These are phyloP conservation scores for Diploptera punctata DNA, from an alignment of 2,888 invertebrate species.

Conservation along the genomic window DNA sequence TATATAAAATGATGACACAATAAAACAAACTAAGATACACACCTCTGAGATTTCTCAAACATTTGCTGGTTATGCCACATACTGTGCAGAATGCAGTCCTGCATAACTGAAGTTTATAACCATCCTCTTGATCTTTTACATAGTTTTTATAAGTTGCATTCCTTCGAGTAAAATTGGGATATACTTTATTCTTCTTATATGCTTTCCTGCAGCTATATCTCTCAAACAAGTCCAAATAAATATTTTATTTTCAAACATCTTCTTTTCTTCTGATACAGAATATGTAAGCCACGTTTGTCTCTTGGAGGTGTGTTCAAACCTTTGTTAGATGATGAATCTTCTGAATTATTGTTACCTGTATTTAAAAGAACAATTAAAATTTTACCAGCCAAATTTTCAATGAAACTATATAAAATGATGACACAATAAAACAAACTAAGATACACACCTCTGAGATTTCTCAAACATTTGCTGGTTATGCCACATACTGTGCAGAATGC, in stretches of 20 bases:
- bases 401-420: too few relatives aligned
- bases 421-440: neutral
- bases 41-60: neutral
- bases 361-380: neutral
- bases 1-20: too few relatives aligned
- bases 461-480: neutral
- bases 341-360: neutral
- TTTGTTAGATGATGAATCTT: neutral
- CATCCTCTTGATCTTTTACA: too few relatives aligned
- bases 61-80: too few relatives aligned
- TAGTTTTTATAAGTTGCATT: too few relatives aligned
- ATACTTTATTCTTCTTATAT: too few relatives aligned
- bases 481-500: too few relatives aligned
- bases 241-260: neutral
- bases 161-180: too few relatives aligned
- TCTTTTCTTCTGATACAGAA: neutral
- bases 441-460: neutral
- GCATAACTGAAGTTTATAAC: too few relatives aligned
- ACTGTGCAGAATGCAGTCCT: neutral
- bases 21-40: neutral
- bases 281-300: neutral
- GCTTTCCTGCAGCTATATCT: too few relatives aligned
- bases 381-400: neutral
- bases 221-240: too few relatives aligned
- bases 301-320: neutral